phyloP scores from a whole-genome alignment of 2,888 invertebrate genomes.

The Aleiodes leptofemur region DNA sequence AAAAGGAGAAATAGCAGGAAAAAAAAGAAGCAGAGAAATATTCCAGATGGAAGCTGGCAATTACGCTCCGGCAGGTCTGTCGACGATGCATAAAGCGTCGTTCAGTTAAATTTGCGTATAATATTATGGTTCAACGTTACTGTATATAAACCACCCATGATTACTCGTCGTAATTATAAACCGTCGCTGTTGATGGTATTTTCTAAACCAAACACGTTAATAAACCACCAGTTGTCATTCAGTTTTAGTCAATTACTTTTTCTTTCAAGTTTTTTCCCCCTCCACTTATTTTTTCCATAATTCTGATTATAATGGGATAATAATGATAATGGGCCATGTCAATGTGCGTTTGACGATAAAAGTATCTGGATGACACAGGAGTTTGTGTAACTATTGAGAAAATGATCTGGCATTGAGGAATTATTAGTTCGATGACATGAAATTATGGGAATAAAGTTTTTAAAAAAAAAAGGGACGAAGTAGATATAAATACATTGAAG shows the following conservation, averaged over 20 bases:
- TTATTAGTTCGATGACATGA: slow-evolving; percentile 10
- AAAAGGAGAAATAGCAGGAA: background rate
- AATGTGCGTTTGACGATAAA: slow-evolving; percentile 15
- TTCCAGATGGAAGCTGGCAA: slow-evolving; percentile 28
- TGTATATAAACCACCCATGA: slow-evolving; percentile 38
- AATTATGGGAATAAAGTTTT: slow-evolving; percentile 3
- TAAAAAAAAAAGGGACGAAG: background rate
- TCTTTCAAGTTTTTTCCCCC: background rate
- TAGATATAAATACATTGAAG: slow-evolving; percentile 10
- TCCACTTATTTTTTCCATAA: slow-evolving; percentile 57
- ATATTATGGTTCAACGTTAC: slow-evolving; percentile 40
- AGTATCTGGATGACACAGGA: slow-evolving; percentile 15
- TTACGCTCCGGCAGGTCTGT: slow-evolving; percentile 24
- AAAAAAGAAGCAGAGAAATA: background rate
- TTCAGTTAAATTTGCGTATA: slow-evolving; percentile 38
- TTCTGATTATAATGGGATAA: slow-evolving; percentile 69
- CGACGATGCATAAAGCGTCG: slow-evolving; percentile 21
- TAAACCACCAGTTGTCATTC: slow-evolving; percentile 3
- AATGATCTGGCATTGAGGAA: slow-evolving; percentile 10
- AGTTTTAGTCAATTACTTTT: slow-evolving; percentile 10
- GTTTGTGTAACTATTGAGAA: slow-evolving; percentile 37
- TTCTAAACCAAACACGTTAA: slow-evolving; percentile 28
- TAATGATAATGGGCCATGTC: slow-evolving; percentile 63
- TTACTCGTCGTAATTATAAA: slow-evolving; percentile 36
- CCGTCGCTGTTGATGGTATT: slow-evolving; percentile 35